Percentiles rank a stretch among this genome's conserved stretches.
Evolutionary conservation across 2,113 vertebrate genomes (phyloP).

Genomic region (Serinus canaria): DNA sequence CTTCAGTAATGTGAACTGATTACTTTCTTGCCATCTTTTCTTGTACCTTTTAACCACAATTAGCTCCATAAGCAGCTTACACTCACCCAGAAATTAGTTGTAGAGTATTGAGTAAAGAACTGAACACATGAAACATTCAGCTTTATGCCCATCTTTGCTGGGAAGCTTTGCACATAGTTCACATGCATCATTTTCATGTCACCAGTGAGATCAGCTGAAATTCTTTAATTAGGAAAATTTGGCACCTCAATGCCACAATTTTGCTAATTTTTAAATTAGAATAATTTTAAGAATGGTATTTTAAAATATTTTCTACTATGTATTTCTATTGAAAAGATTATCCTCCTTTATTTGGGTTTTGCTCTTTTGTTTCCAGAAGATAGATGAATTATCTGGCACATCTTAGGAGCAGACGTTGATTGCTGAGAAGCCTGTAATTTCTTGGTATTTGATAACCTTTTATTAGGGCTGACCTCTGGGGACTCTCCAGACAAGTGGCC

Average conservation of each 20-base stretch:
- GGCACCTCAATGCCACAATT: background rate
- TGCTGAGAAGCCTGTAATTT: background rate
- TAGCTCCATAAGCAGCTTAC: background rate
- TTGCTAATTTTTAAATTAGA: background rate
- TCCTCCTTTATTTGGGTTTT: background rate
- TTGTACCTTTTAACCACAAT: background rate
- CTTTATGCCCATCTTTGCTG: background rate
- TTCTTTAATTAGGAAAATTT: background rate
- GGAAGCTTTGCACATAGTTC: background rate
- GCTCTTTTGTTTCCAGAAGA: background rate
- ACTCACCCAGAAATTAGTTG: background rate
- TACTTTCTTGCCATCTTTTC: background rate
- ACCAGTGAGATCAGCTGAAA: background rate
- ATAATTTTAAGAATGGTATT: background rate
- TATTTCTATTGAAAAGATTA: background rate
- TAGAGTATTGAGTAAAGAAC: background rate
- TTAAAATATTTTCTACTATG: background rate
- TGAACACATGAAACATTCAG: background rate
- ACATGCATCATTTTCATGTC: background rate
- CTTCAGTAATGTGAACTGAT: background rate
- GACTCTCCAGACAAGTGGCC: constrained; percentile 6
- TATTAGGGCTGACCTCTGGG: background rate
- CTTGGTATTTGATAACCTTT: background rate
- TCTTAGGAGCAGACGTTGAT: background rate
- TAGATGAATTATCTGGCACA: background rate